Base-by-base conservation (phyloP, 2,113 vertebrate genomes). In the Paratilapia polleni region DNA sequence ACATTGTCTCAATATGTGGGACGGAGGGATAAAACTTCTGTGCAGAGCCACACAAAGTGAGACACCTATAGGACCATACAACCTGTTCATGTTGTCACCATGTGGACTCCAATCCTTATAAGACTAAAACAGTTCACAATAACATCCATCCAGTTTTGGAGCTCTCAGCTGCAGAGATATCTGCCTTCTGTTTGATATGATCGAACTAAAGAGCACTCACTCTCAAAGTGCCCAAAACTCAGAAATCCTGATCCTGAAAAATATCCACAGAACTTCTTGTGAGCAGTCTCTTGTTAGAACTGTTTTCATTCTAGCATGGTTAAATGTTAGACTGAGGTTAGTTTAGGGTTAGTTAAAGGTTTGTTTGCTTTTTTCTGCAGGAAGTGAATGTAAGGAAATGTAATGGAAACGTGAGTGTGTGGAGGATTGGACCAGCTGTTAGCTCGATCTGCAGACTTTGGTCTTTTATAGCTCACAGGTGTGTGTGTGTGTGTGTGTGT, bases 401-500 rank as follows among this genome's bases (percentile, higher is more conserved):
- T 5, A 49, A 17, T 49, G 47, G 41, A 14, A 43, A 43, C 41
- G 15, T 7, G 52, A 8, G 19, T 54, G 52, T 54, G 7, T 54
- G 19, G 19, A 54, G 52, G 52, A 8, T 8, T 3, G 7, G 52
- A 68, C 38, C 64, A 47, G 64, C 64, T 68, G 64, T 22, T 68
- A 6, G 38, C 38, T 41, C 4, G 2, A 26, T 68, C 64, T 47
- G 63, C 63, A 68, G 38, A 68, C 14, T 43, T 68, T 68, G 63
- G 28, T 57, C 28, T 80, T 88, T 92, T 90, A 89, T 77, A 78
- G 81, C 52, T 59, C 82, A 80, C 87, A 91, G 20, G 70, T 75
- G 64, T 80, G 62, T 26, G 47, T 70, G 47, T 74, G 49, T 49
- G 47, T 49, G 47, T 49, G 47, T 49, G 47, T 49, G 15, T 49